Conservation (phyloP, 2,113 vertebrate genomes). For the Phalacrocorax pelagicus region DNA sequence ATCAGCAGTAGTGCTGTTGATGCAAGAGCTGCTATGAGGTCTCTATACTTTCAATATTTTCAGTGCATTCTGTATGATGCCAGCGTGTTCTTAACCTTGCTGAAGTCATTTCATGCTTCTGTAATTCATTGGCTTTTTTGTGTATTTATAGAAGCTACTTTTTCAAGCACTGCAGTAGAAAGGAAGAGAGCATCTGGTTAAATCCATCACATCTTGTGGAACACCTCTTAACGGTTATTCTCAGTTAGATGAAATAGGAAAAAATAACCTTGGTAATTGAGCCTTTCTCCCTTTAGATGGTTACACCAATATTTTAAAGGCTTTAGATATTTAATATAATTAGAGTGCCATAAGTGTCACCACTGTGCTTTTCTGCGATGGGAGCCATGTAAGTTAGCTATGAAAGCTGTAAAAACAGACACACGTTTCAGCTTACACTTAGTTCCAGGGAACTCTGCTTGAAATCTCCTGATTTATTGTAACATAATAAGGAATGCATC, state of each 20-base stretch:
- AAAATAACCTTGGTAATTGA: constrained; percentile 60
- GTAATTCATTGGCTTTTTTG: constrained; percentile 51
- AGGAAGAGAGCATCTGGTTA: constrained; percentile 64
- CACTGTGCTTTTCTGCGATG: constrained; percentile 1
- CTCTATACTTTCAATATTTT: constrained; percentile 32
- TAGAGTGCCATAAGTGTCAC: neutral
- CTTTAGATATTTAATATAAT: constrained; percentile 42
- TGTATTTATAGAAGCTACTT: constrained; percentile 61
- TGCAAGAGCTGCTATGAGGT: neutral
- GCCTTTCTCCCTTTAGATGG: constrained; percentile 45
- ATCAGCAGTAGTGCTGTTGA: neutral
- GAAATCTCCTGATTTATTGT: neutral
- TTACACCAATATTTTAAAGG: constrained; percentile 38
- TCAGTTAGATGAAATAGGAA: constrained; percentile 1
- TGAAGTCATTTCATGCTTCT: constrained; percentile 60
- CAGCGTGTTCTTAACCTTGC: constrained; percentile 56
- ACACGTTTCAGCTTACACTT: neutral
- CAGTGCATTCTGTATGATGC: neutral
- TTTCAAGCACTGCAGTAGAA: constrained; percentile 55
- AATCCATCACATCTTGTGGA: constrained; percentile 39
- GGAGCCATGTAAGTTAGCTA: neutral
- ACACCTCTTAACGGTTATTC: constrained; percentile 21
- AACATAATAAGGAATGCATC: neutral
- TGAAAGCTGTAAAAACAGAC: constrained; percentile 38
- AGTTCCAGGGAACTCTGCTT: neutral